Base-by-base conservation (phyloP, 2,888 invertebrate genomes). In the Loripinus fragilis region DNA sequence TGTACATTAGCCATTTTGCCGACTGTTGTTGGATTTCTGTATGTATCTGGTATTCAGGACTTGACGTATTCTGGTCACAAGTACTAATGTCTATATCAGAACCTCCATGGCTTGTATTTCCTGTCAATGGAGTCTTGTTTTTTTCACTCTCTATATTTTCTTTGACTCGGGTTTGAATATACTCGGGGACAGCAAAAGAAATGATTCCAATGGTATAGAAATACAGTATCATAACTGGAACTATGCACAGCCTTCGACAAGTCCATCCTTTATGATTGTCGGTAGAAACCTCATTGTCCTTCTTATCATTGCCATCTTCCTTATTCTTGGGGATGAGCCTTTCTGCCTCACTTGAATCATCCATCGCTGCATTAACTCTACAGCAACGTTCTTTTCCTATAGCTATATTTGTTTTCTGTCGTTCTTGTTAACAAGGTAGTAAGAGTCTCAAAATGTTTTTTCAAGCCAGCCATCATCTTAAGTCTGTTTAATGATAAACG, bases 1-100 rank as follows among this genome's bases (percentile, higher is more conserved):
- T 50, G 69, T 83, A 83, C n/a, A 81, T 70, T 0, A 50, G 23
- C 76, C 80, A 83, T 20, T 45, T 65, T 0, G 85, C 79, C 12
- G 80, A 76, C 33, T 83, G 76, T 33, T 78, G 69, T 38, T 84
- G 83, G 10, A 81, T 68, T 52, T 69, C 7, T 7, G 65, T 60
- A 50, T 71, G 74, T 15, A 28, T 41, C 23, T 60, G 17, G 48
- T 76, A 71, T 10, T 55, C 50, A 7, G 76, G 76, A 38, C 74
- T 71, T 0, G 74, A 68, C 41, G 60, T 60, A 30, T 76, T 74
- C 0, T 60, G 30, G 41, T 68, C 23, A 42, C 55, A 69, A 3
- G 60, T n/a, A 28, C 20, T 28, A 28, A 23, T 15, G 7, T 30
- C 38, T n/a, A 0, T 68, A n/a, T 55, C 33, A 5, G 41, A 64